These are phyloP conservation scores for Gymnosoma rotundatum DNA, from an alignment of 2,888 invertebrate genomes.

Conservation along the genomic window DNA sequence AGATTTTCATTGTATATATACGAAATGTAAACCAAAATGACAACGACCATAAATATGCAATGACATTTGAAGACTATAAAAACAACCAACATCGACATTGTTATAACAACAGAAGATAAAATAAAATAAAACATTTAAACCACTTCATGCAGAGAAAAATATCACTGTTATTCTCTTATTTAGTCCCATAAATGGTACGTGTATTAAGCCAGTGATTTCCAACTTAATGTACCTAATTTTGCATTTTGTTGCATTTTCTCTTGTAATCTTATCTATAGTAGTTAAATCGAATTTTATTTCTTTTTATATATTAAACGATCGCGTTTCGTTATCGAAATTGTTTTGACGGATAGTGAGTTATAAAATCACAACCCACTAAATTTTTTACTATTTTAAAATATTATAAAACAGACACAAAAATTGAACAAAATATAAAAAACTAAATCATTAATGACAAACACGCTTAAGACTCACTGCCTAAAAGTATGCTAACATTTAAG, in stretches of 20 bases:
- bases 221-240: not conserved
- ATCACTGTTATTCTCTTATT: slow-evolving; percentile 21
- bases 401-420: too few species aligned
- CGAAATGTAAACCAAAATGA: slow-evolving; percentile 9
- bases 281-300: too few species aligned
- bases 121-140: slow-evolving; percentile 18
- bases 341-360: too few species aligned
- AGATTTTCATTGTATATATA: slow-evolving; percentile 30
- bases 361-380: too few species aligned
- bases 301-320: too few species aligned
- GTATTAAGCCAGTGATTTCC: slow-evolving; percentile 14
- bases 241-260: not conserved
- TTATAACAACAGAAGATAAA: slow-evolving; percentile 37
- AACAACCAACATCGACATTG: slow-evolving; percentile 18
- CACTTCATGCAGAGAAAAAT: not conserved
- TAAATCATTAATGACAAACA: too few species aligned
- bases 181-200: not conserved
- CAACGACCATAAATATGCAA: slow-evolving; percentile 55
- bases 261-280: not conserved
- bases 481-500: slow-evolving; percentile 41
- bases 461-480: slow-evolving; percentile 17
- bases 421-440: too few species aligned
- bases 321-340: too few species aligned
- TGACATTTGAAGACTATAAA: slow-evolving; percentile 64
- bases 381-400: too few species aligned